A percentile compares a stretch with the other conserved stretches of the same genome.
These are phyloP conservation scores for Pomatorhinus ruficollis DNA, from an alignment of 2,113 vertebrate species.

Conservation along the genomic window DNA sequence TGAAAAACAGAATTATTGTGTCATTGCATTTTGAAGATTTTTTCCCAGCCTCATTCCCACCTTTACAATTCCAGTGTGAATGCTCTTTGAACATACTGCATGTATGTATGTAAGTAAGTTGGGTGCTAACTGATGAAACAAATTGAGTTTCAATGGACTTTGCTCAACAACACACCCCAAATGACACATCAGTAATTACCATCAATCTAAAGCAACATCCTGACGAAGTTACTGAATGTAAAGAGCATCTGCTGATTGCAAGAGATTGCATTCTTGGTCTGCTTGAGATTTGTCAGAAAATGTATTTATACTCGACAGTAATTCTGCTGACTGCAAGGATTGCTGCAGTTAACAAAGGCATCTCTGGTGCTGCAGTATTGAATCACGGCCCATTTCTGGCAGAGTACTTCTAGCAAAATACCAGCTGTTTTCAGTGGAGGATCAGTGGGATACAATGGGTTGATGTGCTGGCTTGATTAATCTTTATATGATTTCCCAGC, in stretches of 20 bases:
- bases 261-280: background rate
- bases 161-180: slow-evolving; percentile 47
- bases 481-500: slow-evolving; percentile 28
- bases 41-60: background rate
- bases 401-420: slow-evolving; percentile 39
- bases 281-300: slow-evolving; percentile 44
- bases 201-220: slow-evolving; percentile 46
- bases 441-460: slow-evolving; percentile 28
- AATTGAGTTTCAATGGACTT: slow-evolving; percentile 57
- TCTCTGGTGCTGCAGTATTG: slow-evolving; percentile 47
- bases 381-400: slow-evolving; percentile 50
- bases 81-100: background rate
- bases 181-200: slow-evolving; percentile 46
- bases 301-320: slow-evolving; percentile 52
- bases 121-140: slow-evolving; percentile 35
- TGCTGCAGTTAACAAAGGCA: slow-evolving; percentile 50
- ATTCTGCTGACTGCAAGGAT: slow-evolving; percentile 52
- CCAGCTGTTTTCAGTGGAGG: slow-evolving; percentile 53
- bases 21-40: background rate
- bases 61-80: background rate
- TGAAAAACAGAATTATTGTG: background rate
- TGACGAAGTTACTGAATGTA: slow-evolving; percentile 20
- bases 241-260: slow-evolving; percentile 50
- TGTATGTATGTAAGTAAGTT: background rate
- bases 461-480: slow-evolving; percentile 51